Evolutionary conservation across 2,888 invertebrate genomes (phyloP).

Genomic region (Xanthia icteritia): DNA sequence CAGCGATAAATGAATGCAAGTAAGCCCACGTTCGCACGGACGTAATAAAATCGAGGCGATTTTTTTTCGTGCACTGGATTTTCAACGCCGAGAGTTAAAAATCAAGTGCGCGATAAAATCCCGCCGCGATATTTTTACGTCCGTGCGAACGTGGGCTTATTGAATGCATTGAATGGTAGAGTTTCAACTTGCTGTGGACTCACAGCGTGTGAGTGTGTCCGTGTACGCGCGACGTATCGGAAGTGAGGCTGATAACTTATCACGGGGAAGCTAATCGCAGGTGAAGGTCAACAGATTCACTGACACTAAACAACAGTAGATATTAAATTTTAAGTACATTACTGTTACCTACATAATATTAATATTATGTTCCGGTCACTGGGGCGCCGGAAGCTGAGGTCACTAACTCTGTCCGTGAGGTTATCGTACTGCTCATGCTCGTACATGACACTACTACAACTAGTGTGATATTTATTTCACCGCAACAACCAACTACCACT

Average conservation of each 20-base stretch:
- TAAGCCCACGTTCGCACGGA: too few species aligned
- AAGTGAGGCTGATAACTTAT: conserved; percentile 21
- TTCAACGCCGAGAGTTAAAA: too few species aligned
- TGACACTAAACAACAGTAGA: conserved; percentile 11
- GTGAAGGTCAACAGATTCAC: conserved; percentile 35
- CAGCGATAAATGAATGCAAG: neutral
- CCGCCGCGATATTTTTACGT: too few species aligned
- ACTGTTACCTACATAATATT: conserved; percentile 6
- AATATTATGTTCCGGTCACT: conserved; percentile 2
- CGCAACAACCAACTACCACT: neutral
- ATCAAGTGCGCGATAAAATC: too few species aligned
- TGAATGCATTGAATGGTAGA: neutral
- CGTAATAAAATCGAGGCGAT: too few species aligned
- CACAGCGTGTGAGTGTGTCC: neutral
- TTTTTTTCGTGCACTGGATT: too few species aligned
- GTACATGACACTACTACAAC: conserved; percentile 4
- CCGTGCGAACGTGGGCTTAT: neutral
- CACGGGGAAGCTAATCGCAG: conserved; percentile 19
- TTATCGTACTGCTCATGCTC: neutral
- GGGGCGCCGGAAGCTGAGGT: conserved; percentile 21
- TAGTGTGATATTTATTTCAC: neutral
- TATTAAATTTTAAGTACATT: neutral
- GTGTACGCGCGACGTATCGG: neutral
- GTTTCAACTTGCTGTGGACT: neutral
- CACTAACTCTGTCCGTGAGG: conserved; percentile 8